Percentiles rank a stretch among this genome's conserved stretches.
Conservation (phyloP, 2,797 vertebrate genomes). For the Chiroxiphia lanceolata region DNA sequence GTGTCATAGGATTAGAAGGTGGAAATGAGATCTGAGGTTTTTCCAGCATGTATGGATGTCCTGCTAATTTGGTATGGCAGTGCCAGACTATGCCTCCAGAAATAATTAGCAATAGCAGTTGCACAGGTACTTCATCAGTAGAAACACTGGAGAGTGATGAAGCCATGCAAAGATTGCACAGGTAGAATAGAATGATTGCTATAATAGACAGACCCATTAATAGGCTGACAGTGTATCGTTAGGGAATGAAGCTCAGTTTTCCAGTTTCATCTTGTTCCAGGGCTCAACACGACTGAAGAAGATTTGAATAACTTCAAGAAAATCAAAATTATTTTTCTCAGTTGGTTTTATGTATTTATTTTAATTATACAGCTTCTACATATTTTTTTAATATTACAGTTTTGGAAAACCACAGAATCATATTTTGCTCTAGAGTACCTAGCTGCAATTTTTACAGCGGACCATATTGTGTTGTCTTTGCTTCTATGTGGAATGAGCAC, state of each 20-base stretch:
- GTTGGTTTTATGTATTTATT: background rate
- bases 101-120: background rate
- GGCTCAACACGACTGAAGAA: background rate
- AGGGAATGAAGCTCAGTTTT: background rate
- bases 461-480: background rate
- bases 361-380: background rate
- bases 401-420: background rate
- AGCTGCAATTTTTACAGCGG: background rate
- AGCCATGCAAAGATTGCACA: background rate
- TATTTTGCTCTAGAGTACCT: background rate
- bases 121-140: background rate
- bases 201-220: background rate
- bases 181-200: background rate
- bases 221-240: background rate
- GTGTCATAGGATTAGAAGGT: background rate
- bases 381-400: background rate
- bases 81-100: background rate
- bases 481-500: background rate
- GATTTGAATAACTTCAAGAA: background rate
- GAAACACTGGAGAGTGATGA: background rate
- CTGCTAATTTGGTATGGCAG: background rate
- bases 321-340: background rate
- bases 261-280: background rate
- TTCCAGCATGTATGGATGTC: background rate
- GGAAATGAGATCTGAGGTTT: background rate